phyloP scores from a whole-genome alignment of 2,888 invertebrate genomes.

The Tryphoninae sp. region DNA sequence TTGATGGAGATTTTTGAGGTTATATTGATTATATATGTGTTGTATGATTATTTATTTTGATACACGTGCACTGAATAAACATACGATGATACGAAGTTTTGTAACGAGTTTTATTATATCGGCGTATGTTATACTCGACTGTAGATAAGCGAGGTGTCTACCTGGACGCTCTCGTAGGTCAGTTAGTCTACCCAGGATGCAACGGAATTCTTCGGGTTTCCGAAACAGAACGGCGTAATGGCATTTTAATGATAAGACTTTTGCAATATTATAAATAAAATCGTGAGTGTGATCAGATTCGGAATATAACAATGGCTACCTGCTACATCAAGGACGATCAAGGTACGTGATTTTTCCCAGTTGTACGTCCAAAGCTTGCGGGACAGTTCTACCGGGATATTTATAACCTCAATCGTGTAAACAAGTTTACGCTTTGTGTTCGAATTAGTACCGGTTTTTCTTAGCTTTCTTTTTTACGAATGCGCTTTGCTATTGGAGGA shows the following conservation, averaged over 20 bases:
- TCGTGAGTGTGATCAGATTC: conserved; percentile 47
- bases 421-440: conserved; percentile 64
- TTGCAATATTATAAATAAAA: conserved; percentile 69
- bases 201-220: conserved; percentile 23
- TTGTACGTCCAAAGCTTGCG: not conserved
- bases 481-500: not conserved
- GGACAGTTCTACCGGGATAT: conserved; percentile 60
- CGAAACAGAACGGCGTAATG: conserved; percentile 49
- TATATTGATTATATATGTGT: too few species aligned
- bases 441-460: not conserved
- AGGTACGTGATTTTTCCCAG: conserved; percentile 69
- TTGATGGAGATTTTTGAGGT: not conserved
- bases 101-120: too few species aligned
- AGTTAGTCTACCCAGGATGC: conserved; percentile 9
- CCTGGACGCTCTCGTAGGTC: not conserved
- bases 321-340: conserved; percentile 79
- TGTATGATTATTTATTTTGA: too few species aligned
- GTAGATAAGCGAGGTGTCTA: not conserved
- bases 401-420: conserved; percentile 78
- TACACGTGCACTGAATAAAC: too few species aligned
- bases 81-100: too few species aligned
- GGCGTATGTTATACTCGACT: not conserved
- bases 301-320: conserved; percentile 75
- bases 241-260: conserved; percentile 33
- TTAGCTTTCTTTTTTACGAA: not conserved